Conservation (phyloP, 2,888 invertebrate genomes). For the Drosophila bunnanda region DNA sequence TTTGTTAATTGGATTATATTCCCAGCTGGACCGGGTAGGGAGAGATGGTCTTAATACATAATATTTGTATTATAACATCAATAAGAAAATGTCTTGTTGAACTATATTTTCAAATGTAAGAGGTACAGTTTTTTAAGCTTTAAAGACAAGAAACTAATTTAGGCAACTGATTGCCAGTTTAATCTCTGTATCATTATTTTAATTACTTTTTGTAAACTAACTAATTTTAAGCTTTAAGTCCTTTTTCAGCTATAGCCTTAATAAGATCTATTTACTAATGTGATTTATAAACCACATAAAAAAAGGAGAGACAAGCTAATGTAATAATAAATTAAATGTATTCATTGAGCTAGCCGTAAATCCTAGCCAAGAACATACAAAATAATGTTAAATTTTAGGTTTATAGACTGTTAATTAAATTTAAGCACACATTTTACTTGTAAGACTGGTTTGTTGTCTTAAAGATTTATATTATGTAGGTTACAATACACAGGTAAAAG, state of each 20-base stretch:
- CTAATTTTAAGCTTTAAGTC: too few relatives aligned
- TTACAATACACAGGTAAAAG: too few relatives aligned
- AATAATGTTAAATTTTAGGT: not conserved
- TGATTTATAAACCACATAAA: not conserved
- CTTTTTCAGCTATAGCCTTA: too few relatives aligned
- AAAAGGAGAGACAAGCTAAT: not conserved
- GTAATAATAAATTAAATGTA: too few relatives aligned
- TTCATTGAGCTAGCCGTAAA: not conserved
- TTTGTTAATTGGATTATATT: conserved; percentile 55
- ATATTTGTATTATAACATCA: not conserved
- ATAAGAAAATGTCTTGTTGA: not conserved
- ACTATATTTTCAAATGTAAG: not conserved
- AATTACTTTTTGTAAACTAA: not conserved
- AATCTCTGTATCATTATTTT: too few relatives aligned
- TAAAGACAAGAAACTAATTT: not conserved
- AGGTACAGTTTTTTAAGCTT: not conserved
- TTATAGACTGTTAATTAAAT: conserved; percentile 21
- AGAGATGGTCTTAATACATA: not conserved
- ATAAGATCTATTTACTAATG: not conserved
- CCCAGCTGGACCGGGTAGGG: not conserved
- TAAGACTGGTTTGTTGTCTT: not conserved
- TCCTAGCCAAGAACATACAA: conserved; percentile 6
- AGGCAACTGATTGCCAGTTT: not conserved
- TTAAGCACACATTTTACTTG: not conserved
- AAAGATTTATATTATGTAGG: conserved; percentile 1